Evolutionary conservation across 2,888 invertebrate genomes (phyloP).

Genomic region (Blomia tropicalis): DNA sequence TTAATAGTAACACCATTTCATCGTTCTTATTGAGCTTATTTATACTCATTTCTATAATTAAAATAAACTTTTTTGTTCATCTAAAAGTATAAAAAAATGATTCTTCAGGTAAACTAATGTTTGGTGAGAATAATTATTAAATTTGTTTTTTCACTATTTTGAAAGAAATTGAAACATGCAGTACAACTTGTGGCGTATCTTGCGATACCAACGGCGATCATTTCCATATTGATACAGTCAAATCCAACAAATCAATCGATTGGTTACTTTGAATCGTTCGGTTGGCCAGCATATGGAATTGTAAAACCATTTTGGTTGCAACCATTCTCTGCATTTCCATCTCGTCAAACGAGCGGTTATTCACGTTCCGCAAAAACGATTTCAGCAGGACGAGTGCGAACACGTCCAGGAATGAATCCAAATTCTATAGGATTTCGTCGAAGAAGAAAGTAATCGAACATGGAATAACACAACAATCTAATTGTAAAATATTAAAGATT

Average conservation of each 20-base stretch:
- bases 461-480: no score
- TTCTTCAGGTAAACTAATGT: no score
- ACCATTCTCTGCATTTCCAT: constrained; percentile 25
- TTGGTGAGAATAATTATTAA: no score
- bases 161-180: no score
- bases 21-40: no score
- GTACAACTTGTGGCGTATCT: no score
- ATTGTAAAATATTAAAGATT: no score
- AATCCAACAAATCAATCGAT: constrained; percentile 22
- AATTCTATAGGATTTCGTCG: neutral
- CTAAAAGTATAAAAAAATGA: no score
- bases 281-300: constrained; percentile 27
- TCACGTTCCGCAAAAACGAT: constrained; percentile 24
- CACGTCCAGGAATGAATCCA: neutral
- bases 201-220: neutral
- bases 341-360: constrained; percentile 21
- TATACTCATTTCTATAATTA: no score
- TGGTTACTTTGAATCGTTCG: constrained; percentile 26
- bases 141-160: no score
- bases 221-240: neutral
- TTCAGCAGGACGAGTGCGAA: constrained; percentile 22
- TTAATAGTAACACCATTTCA: no score
- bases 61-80: no score
- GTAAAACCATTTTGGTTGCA: constrained; percentile 28
- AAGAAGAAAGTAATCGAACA: neutral